Conservation (phyloP, 2,888 invertebrate species). For the Melinaea marsaeus region DNA sequence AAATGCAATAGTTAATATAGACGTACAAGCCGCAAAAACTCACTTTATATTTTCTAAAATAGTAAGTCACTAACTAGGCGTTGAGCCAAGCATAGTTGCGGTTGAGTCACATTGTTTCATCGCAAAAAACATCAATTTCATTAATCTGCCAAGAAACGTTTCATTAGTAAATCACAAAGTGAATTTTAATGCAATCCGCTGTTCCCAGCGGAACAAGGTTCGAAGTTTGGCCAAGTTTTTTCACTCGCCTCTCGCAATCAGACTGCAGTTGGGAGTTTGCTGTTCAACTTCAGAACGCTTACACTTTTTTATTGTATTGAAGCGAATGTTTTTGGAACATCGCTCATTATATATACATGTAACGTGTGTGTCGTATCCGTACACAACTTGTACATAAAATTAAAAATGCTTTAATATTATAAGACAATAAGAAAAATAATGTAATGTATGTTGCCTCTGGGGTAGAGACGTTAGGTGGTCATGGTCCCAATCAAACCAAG, state of each 20-base stretch:
- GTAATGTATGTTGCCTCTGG: no score
- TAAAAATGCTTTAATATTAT: no score
- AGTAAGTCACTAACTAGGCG: conserved; percentile 31
- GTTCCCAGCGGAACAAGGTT: conserved; percentile 36
- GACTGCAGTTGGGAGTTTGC: conserved; percentile 25
- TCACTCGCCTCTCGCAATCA: conserved; percentile 28
- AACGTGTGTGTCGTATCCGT: no score
- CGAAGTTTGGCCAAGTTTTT: conserved; percentile 29
- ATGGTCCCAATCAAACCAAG: no score
- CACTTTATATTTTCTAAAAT: conserved; percentile 37
- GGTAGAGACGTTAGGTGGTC: no score
- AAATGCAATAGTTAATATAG: no score
- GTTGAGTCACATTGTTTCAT: conserved; percentile 39
- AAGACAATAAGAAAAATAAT: no score
- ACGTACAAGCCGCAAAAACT: no score
- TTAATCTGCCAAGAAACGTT: conserved; percentile 45
- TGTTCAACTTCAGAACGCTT: conserved; percentile 16
- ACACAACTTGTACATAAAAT: no score
- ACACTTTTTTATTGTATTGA: conserved; percentile 19
- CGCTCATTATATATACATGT: background rate
- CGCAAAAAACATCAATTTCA: conserved; percentile 42
- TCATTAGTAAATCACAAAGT: conserved; percentile 59
- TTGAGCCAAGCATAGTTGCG: conserved; percentile 39
- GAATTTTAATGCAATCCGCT: conserved; percentile 66
- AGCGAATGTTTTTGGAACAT: background rate